Conservation (phyloP, 1,140 invertebrate genomes). For the Melipona quadrifasciata region DNA sequence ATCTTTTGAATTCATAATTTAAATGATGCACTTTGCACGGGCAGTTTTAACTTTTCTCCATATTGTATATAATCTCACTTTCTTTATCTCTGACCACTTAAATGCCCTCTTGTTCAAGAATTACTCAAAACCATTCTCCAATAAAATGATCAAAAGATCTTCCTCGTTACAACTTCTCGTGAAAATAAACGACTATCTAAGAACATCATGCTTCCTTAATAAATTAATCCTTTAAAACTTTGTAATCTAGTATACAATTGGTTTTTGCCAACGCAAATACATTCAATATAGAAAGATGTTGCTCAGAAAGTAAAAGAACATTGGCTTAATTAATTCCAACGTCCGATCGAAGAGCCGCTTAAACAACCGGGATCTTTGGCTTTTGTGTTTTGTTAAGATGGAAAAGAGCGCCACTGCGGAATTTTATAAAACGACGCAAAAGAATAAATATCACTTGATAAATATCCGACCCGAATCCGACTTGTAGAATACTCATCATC, state of each 20-base stretch:
- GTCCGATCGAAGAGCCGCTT: too few species aligned
- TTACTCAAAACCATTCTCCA: not conserved
- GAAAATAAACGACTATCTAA: not conserved
- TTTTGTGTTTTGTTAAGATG: not conserved
- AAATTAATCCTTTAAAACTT: not conserved
- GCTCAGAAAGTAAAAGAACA: not conserved
- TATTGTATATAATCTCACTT: not conserved
- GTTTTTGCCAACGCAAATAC: not conserved
- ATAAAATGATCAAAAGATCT: not conserved
- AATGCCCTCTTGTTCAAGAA: not conserved
- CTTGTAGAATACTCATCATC: constrained; percentile 34
- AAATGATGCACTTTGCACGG: not conserved
- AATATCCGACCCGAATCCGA: not conserved
- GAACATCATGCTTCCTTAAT: not conserved
- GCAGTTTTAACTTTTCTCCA: not conserved
- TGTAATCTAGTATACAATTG: not conserved
- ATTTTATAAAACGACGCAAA: not conserved
- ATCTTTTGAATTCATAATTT: not conserved
- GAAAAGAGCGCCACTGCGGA: not conserved
- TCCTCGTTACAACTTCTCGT: not conserved
- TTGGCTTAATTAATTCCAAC: not conserved
- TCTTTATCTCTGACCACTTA: not conserved
- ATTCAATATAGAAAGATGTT: not conserved
- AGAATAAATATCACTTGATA: constrained; percentile 6
- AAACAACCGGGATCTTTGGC: too few species aligned